These are phyloP conservation scores for Parauchenoglanis punctatus DNA, from an alignment of 2,797 vertebrate species.

Conservation along the genomic window DNA sequence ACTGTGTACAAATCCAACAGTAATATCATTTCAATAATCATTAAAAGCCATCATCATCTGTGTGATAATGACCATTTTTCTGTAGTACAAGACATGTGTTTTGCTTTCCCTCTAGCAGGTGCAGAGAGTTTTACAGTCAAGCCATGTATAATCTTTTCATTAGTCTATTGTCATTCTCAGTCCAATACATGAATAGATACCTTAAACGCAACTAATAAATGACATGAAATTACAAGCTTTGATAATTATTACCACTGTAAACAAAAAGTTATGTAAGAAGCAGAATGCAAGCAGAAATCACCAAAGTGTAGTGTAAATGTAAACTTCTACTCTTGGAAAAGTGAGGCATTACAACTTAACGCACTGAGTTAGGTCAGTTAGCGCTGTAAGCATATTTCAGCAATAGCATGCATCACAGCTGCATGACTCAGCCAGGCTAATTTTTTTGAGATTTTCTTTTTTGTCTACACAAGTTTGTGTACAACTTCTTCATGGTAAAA, in stretches of 20 bases:
- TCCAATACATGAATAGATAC: background rate
- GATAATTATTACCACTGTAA: background rate
- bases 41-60: too few species aligned
- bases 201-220: background rate
- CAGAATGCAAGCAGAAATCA: background rate
- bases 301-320: background rate
- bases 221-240: background rate
- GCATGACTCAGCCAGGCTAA: background rate
- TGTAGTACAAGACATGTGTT: background rate
- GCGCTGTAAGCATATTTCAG: background rate
- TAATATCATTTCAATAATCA: background rate
- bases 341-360: background rate
- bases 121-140: background rate
- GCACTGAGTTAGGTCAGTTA: background rate
- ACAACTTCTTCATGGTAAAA: background rate
- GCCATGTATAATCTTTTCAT: background rate
- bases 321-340: background rate
- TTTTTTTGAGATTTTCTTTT: background rate
- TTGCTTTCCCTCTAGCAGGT: constrained; percentile 6
- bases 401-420: background rate
- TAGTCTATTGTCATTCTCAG: background rate
- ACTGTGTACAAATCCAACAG: background rate
- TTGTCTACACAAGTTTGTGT: background rate
- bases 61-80: background rate
- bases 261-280: background rate